Evolutionary conservation across 2,797 vertebrate species (phyloP).

Genomic region (Sebastes elongatus): DNA sequence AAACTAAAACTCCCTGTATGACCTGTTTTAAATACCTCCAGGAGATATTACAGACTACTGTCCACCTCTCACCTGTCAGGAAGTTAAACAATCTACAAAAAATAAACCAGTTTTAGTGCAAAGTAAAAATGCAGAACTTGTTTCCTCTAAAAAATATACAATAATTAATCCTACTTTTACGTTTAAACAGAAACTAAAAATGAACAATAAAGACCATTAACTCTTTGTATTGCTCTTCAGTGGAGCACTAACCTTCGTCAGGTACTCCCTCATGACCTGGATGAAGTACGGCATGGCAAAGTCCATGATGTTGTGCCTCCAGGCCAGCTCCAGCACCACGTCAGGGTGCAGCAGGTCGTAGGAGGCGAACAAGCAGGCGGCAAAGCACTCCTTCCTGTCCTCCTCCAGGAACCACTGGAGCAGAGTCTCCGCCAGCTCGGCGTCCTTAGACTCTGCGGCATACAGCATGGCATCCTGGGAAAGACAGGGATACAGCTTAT

Average conservation of each 20-base stretch:
- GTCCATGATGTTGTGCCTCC: constrained; percentile 90
- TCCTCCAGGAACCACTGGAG: constrained; percentile 94
- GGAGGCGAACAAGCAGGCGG: constrained; percentile 90
- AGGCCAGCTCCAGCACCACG: constrained; percentile 90
- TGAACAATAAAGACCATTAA: not conserved
- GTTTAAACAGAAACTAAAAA: not conserved
- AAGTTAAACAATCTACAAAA: constrained; percentile 26
- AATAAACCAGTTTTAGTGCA: constrained; percentile 1
- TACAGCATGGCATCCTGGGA: constrained; percentile 92
- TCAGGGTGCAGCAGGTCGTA: constrained; percentile 91
- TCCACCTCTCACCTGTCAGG: constrained; percentile 24
- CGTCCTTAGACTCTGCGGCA: constrained; percentile 89
- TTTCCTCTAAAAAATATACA: not conserved
- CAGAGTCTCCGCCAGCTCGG: constrained; percentile 87
- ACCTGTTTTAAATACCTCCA: constrained; percentile 21
- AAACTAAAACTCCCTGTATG: not conserved
- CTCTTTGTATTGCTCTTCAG: not conserved
- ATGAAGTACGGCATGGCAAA: constrained; percentile 95
- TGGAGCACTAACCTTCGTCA: constrained; percentile 86
- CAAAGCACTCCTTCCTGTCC: constrained; percentile 89
- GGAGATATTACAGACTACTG: constrained; percentile 7
- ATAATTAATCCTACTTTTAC: not conserved
- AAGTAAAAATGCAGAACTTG: not conserved
- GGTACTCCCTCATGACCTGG: constrained; percentile 93
- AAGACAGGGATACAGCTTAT: not conserved